Conservation (phyloP, 2,113 vertebrate genomes). For the sheep (Ovis aries) region DNA sequence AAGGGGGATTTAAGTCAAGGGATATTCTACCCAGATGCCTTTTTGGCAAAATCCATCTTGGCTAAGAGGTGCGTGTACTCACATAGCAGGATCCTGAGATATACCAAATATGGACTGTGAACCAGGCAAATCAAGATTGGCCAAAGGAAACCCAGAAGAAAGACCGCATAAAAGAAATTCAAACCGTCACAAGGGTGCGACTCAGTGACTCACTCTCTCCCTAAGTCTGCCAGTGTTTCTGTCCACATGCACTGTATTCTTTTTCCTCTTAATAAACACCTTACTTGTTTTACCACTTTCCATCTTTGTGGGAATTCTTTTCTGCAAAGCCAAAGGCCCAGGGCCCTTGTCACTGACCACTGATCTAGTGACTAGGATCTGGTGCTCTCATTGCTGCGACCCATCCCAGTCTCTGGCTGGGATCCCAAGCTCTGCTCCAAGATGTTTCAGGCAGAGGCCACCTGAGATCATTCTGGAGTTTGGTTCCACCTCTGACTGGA, state of each 20-base stretch:
- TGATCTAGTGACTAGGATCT: not conserved
- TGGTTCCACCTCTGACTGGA: not conserved
- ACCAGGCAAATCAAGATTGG: not conserved
- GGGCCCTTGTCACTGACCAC: not conserved
- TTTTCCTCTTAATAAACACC: not conserved
- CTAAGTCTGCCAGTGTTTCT: not conserved
- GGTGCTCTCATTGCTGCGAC: not conserved
- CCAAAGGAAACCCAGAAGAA: not conserved
- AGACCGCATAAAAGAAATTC: not conserved
- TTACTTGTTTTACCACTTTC: not conserved
- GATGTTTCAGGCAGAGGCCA: not conserved
- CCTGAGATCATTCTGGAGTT: not conserved
- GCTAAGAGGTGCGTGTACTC: not conserved
- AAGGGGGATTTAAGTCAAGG: not conserved
- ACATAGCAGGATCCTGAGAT: not conserved
- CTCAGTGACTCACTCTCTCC: not conserved
- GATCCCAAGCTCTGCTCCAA: not conserved
- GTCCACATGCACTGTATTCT: not conserved
- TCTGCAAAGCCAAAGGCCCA: not conserved
- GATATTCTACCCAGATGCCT: not conserved
- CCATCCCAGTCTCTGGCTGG: not conserved
- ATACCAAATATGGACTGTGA: not conserved
- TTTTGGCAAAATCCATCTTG: not conserved
- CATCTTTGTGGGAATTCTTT: not conserved
- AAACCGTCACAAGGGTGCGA: not conserved